Evolutionary conservation across 2,888 invertebrate genomes (phyloP), one percentile per base, ranked within the genome.

Genomic region (Tetanocera ferruginea): DNA sequence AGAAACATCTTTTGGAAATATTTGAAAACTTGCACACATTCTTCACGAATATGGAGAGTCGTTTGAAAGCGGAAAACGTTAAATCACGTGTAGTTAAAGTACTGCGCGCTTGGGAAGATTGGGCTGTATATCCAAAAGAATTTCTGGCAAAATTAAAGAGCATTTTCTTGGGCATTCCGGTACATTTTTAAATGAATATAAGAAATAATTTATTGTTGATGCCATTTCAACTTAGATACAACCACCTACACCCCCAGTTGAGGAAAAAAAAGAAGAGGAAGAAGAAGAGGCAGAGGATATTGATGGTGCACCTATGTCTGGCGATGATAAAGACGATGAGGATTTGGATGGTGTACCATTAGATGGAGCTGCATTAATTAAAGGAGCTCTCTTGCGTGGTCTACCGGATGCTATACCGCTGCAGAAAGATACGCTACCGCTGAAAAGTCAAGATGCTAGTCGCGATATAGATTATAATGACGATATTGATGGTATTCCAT

Each of bases 91-190:
- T 98, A 49, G 94, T 97, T 88, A 93, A 95, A 85, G 95, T 97
- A 84, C 93, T 99, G 88, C 94, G 96, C 86, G 97, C 98, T 1
- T 99, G 99, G 98, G 98, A 98, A 89, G 99, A 99, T 88, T 97
- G 97, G 94, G 94, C 96, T 19, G 94, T 99, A 79, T 99, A 99
- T 91, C 96, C 98, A 0, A 95, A 95, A 78, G 98, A 98, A 82
- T 96, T 96, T 89, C 92, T 99, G 80, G 93, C 95, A 80, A 94
- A 93, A 86, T 90, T 98, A 79, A 97, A 98, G 88, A 96, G 97
- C 86, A 93, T 95, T 14, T 99, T 99, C 90, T 91, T 98, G 3
- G 99, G 99, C 4, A 90, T 96, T 55, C 86, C 86, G 79, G 82
- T 82, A 77, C 25, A 37, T 51, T 28, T 60, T 19, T 43, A 14